Evolutionary conservation across 1,140 invertebrate species (phyloP).

Genomic region (Hypsibius dujardini): DNA sequence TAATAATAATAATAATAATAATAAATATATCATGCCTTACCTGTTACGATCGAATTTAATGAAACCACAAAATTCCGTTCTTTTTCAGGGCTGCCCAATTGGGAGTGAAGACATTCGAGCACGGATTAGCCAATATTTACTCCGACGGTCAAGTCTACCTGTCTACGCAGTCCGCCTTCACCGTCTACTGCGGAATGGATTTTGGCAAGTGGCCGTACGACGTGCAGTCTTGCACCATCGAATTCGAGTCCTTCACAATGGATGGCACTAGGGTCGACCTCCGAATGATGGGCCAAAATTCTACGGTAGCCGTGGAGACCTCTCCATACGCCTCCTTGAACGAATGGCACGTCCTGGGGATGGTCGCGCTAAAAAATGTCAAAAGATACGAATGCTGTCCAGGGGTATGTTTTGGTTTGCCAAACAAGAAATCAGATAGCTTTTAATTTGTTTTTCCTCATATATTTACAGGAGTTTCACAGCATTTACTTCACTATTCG

Average conservation of each 20-base stretch:
- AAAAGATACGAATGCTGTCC: conserved; percentile 5
- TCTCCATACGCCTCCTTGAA: neutral
- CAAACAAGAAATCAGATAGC: neutral
- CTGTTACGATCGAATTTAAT: neutral
- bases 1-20: neutral
- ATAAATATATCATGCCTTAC: neutral
- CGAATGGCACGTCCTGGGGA: neutral
- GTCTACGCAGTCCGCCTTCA: conserved; percentile 1
- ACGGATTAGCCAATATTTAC: neutral
- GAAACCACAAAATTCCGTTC: neutral
- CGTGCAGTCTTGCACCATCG: conserved; percentile 96
- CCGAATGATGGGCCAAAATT: neutral
- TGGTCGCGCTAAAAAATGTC: neutral
- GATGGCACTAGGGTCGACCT: conserved; percentile 43
- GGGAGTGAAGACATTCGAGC: conserved; percentile 7
- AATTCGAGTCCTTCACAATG: conserved; percentile 98
- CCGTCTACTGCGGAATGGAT: conserved; percentile 10
- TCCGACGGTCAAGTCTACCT: conserved; percentile 4
- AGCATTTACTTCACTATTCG: neutral
- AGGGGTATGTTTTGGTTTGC: neutral
- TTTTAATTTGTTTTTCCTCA: neutral
- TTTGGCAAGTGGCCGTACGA: conserved; percentile 53
- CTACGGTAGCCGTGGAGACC: neutral
- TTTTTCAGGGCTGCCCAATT: neutral
- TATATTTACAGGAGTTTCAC: conserved; percentile 7